phyloP scores from a whole-genome alignment of 2,888 invertebrate genomes.

The Drosophila kuntzei region DNA sequence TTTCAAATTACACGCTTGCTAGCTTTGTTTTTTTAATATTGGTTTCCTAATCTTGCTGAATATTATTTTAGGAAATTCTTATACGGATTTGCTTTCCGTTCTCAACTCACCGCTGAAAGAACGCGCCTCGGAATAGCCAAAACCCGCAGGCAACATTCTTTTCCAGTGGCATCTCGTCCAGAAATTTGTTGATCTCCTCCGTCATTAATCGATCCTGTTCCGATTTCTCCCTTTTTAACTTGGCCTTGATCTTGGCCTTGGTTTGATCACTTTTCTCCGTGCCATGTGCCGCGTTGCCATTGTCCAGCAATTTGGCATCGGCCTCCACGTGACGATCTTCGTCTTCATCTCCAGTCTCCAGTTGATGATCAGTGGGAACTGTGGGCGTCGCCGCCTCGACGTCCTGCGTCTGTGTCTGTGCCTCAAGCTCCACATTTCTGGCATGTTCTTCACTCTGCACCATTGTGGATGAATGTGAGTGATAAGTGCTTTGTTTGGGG shows the following conservation, averaged over 20 bases:
- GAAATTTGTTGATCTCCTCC: slow-evolving; percentile 86
- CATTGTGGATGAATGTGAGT: slow-evolving; percentile 31
- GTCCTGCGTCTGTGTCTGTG: slow-evolving; percentile 32
- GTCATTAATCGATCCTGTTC: slow-evolving; percentile 81
- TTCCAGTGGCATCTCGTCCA: slow-evolving; percentile 86
- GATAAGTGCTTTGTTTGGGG: not conserved
- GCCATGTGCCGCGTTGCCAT: slow-evolving; percentile 55
- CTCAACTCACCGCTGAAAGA: slow-evolving; percentile 87
- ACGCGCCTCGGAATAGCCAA: slow-evolving; percentile 87
- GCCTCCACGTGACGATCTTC: slow-evolving; percentile 53
- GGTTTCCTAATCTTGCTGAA: too few species aligned
- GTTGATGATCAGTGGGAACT: slow-evolving; percentile 9
- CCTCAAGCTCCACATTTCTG: slow-evolving; percentile 25
- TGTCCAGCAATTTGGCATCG: slow-evolving; percentile 73
- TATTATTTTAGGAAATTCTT: too few species aligned
- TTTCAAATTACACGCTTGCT: too few species aligned
- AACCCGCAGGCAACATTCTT: slow-evolving; percentile 89
- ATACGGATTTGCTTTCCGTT: too few species aligned
- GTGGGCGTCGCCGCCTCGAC: slow-evolving; percentile 27
- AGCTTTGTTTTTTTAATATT: too few species aligned
- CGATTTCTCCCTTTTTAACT: slow-evolving; percentile 69
- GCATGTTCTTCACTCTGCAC: slow-evolving; percentile 61
- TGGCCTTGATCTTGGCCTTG: slow-evolving; percentile 54
- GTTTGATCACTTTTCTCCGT: slow-evolving; percentile 28
- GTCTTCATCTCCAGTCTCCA: slow-evolving; percentile 49